These are phyloP conservation scores for Vanessa atalanta DNA, from an alignment of 1,140 invertebrate genomes.

Conservation along the genomic window DNA sequence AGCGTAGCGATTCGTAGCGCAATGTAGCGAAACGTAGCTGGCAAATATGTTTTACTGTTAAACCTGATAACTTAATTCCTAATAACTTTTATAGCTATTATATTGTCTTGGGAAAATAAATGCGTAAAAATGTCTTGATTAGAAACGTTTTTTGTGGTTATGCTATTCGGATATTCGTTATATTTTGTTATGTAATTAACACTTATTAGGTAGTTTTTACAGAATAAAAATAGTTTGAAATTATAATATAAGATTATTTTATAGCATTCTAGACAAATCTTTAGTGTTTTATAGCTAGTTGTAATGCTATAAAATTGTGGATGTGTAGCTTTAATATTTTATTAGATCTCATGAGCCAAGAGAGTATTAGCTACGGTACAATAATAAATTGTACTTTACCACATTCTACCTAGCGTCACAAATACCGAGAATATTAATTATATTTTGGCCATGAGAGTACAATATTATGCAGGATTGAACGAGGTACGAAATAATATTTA, in stretches of 20 bases:
- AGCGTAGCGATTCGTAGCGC: neutral
- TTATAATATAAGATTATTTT: neutral
- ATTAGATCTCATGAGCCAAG: constrained; percentile 7
- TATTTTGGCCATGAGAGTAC: neutral
- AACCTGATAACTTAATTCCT: too few species aligned
- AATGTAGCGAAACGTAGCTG: neutral
- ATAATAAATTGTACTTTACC: neutral
- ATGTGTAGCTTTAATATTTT: neutral
- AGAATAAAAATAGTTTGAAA: too few species aligned
- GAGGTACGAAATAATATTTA: too few species aligned
- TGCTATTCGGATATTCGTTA: too few species aligned
- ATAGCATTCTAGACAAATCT: neutral
- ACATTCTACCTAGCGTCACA: neutral
- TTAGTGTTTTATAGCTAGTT: neutral
- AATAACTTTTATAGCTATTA: too few species aligned
- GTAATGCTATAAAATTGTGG: neutral
- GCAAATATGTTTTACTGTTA: neutral
- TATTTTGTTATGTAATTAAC: too few species aligned
- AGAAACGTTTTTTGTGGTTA: too few species aligned
- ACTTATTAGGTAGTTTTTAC: too few species aligned
- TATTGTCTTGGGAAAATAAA: too few species aligned
- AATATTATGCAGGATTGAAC: neutral
- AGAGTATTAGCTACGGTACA: neutral
- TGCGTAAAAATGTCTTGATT: too few species aligned
- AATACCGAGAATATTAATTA: neutral